phyloP scores from a whole-genome alignment of 2,113 vertebrate genomes.

The Rhinolophus ferrumequinum region DNA sequence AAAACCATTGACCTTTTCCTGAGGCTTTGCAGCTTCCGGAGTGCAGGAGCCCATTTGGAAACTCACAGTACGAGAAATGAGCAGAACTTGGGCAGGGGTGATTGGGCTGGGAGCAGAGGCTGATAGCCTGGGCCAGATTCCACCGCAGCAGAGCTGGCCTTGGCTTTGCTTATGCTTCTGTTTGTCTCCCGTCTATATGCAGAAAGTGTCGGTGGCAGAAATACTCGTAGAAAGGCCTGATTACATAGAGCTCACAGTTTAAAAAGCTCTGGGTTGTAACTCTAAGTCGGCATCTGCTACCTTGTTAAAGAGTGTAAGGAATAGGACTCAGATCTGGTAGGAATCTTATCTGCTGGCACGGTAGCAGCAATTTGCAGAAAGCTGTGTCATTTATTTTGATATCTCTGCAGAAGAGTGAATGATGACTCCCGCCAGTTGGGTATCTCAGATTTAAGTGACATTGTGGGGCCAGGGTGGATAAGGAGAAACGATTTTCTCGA shows the following conservation, averaged over 20 bases:
- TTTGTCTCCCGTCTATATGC: not conserved
- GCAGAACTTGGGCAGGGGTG: not conserved
- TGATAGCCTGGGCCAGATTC: not conserved
- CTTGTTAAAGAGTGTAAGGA: not conserved
- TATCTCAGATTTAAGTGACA: not conserved
- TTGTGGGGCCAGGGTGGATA: not conserved
- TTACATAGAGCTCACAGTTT: not conserved
- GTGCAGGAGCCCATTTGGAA: not conserved
- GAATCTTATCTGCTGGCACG: constrained; percentile 17
- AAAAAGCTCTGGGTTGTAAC: not conserved
- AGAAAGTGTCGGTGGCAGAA: not conserved
- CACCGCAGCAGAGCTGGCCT: not conserved
- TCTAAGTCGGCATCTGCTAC: not conserved
- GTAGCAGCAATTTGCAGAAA: not conserved
- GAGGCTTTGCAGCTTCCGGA: not conserved
- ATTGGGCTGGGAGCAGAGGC: not conserved
- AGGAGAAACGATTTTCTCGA: not conserved
- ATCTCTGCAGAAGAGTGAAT: not conserved
- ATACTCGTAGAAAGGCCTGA: not conserved
- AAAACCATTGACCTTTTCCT: not conserved
- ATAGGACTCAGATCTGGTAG: not conserved
- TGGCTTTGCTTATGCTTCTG: not conserved
- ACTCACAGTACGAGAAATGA: not conserved
- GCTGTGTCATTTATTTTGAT: not conserved
- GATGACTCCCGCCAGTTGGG: not conserved